phyloP scores from a whole-genome alignment of 2,797 vertebrate species.

The Sebastes kiyomatsui region DNA sequence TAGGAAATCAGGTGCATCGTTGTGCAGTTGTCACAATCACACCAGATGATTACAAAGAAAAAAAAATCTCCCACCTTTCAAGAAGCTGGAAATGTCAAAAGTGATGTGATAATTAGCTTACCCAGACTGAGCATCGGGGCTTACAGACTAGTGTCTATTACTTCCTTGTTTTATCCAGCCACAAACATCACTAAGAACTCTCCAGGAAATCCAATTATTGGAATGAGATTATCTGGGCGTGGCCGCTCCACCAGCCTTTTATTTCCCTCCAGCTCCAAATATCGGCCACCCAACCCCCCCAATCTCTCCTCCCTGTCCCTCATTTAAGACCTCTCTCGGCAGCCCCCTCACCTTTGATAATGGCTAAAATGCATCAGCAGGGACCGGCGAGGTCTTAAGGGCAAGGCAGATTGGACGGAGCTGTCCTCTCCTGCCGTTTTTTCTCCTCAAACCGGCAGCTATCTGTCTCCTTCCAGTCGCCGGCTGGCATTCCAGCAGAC shows the following conservation, averaged over 20 bases:
- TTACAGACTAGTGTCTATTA: slow-evolving; percentile 26
- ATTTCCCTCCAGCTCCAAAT: slow-evolving; percentile 41
- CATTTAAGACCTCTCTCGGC: slow-evolving; percentile 54
- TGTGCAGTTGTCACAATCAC: neutral
- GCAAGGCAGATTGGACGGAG: slow-evolving; percentile 50
- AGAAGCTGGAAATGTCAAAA: slow-evolving; percentile 13
- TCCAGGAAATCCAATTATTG: slow-evolving; percentile 68
- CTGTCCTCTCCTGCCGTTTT: slow-evolving; percentile 38
- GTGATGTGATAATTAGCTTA: neutral
- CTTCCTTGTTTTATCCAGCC: slow-evolving; percentile 11
- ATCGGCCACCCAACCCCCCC: slow-evolving; percentile 5
- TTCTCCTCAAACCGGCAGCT: slow-evolving; percentile 51
- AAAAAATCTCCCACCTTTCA: neutral
- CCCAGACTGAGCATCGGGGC: neutral
- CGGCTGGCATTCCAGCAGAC: slow-evolving; percentile 50
- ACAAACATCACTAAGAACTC: slow-evolving; percentile 37
- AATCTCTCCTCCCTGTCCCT: slow-evolving; percentile 24
- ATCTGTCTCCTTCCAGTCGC: slow-evolving; percentile 60
- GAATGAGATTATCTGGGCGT: slow-evolving; percentile 59
- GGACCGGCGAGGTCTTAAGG: slow-evolving; percentile 51
- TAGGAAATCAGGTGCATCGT: neutral
- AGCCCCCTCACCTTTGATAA: slow-evolving; percentile 71
- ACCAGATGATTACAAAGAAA: neutral
- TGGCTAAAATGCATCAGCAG: slow-evolving; percentile 71
- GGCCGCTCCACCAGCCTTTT: slow-evolving; percentile 31